These are phyloP conservation scores for Rhinopomastus cyanomelas DNA, from an alignment of 2,113 vertebrate species.

Conservation along the genomic window DNA sequence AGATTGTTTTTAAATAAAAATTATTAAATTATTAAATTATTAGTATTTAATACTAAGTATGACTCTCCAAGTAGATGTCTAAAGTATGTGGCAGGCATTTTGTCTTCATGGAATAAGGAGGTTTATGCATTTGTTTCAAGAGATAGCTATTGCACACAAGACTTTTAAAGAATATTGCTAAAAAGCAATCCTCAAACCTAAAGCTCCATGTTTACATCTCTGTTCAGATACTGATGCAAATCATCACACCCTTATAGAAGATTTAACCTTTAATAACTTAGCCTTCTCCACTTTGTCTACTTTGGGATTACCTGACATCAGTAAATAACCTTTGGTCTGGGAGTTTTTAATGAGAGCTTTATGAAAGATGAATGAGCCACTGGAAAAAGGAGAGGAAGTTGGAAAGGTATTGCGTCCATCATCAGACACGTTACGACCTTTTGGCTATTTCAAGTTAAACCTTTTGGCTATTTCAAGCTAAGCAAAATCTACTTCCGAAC, in stretches of 20 bases:
- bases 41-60: not conserved
- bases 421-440: not conserved
- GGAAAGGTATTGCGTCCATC: not conserved
- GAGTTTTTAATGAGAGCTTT: not conserved
- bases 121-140: not conserved
- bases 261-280: not conserved
- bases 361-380: not conserved
- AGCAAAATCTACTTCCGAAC: not conserved
- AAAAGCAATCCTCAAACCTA: not conserved
- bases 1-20: not conserved
- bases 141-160: not conserved
- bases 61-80: accelerated
- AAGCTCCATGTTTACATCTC: not conserved
- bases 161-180: not conserved
- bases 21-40: no score
- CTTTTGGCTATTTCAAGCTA: not conserved
- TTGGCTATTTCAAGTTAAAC: not conserved
- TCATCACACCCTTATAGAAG: not conserved
- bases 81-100: not conserved
- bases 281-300: not conserved
- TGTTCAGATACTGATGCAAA: not conserved
- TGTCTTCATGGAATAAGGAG: not conserved
- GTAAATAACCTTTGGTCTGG: slow-evolving; percentile 12
- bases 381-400: not conserved
- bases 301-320: not conserved